A percentile compares a stretch with the other conserved stretches of the same genome.
These are phyloP conservation scores for Scrobipalpa costella DNA, from an alignment of 2,888 invertebrate species.

Conservation along the genomic window DNA sequence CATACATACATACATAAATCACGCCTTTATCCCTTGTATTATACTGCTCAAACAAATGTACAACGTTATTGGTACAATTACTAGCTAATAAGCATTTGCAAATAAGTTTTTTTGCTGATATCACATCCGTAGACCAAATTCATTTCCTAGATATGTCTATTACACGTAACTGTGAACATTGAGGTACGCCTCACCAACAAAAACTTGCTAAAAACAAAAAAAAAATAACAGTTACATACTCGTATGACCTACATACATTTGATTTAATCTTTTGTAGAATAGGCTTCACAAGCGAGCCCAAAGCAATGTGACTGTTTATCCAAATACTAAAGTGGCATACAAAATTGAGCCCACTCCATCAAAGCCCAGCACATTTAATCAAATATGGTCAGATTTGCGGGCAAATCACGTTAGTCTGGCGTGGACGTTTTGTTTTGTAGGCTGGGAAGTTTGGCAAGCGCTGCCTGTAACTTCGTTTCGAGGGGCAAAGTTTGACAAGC, in stretches of 20 bases:
- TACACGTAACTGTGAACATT: too few relatives aligned
- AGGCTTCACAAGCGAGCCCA: background rate
- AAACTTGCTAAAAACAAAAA: too few relatives aligned
- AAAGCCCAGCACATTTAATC: conserved; percentile 7
- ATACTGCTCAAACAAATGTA: too few relatives aligned
- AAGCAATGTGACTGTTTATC: conserved; percentile 7
- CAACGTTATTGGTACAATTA: too few relatives aligned
- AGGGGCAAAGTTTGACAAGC: conserved; percentile 1
- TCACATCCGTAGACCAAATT: too few relatives aligned
- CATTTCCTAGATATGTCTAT: too few relatives aligned
- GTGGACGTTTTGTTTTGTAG: conserved; percentile 11
- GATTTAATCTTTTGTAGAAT: background rate
- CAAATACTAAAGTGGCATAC: conserved; percentile 5
- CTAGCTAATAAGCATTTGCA: too few relatives aligned
- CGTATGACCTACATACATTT: background rate
- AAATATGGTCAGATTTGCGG: conserved; percentile 18
- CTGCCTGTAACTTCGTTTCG: conserved; percentile 1
- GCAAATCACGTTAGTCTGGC: conserved; percentile 3
- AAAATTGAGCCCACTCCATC: background rate
- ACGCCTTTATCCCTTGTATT: too few relatives aligned
- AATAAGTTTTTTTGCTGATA: too few relatives aligned
- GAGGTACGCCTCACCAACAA: too few relatives aligned
- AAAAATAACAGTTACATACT: too few relatives aligned
- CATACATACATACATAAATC: too few relatives aligned
- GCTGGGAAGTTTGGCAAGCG: conserved; percentile 10